phyloP scores from a whole-genome alignment of 2,797 vertebrate genomes.

The Galagoides demidoff region DNA sequence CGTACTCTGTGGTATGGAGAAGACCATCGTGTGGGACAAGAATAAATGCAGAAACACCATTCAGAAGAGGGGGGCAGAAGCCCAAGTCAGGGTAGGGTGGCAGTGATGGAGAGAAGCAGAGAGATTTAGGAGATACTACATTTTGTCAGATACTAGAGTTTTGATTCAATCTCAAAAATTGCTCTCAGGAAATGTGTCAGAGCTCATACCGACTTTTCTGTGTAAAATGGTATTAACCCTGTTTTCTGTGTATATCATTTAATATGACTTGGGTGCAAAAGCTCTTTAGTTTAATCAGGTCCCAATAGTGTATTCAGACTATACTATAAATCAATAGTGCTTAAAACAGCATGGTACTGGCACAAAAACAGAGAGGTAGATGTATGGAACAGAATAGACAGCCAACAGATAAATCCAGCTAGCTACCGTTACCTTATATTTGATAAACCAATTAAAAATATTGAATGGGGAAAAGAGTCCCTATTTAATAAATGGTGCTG shows the following conservation, averaged over 20 bases:
- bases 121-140: not conserved
- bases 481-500: too few species aligned
- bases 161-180: constrained; percentile 1
- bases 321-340: too few species aligned
- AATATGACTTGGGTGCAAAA: too few species aligned
- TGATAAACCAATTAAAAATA: too few species aligned
- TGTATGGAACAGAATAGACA: too few species aligned
- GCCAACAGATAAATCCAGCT: too few species aligned
- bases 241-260: not conserved
- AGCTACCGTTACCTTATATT: too few species aligned
- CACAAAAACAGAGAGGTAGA: too few species aligned
- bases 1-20: not conserved
- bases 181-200: not conserved
- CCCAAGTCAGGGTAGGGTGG: not conserved
- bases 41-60: not conserved
- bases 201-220: not conserved
- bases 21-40: not conserved
- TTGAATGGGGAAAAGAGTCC: too few species aligned
- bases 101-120: not conserved
- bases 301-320: too few species aligned
- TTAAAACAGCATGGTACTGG: too few species aligned
- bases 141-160: not conserved
- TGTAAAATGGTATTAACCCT: not conserved
- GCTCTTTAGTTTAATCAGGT: too few species aligned
- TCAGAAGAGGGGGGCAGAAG: not conserved